These are phyloP conservation scores for Mandrillus leucophaeus DNA, from an alignment of 2,113 vertebrate genomes.

Conservation along the genomic window DNA sequence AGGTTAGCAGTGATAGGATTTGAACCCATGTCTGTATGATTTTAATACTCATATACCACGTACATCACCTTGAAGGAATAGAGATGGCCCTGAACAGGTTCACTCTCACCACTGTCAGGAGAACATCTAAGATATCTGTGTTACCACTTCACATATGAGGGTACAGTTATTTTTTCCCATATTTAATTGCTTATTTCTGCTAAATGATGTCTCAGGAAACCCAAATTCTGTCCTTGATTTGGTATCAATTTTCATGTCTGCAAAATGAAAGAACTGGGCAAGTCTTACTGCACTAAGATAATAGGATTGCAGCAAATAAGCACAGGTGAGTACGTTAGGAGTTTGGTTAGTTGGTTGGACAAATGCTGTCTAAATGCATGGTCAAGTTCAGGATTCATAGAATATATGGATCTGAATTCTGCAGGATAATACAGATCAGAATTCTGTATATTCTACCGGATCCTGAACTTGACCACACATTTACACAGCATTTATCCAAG, in stretches of 20 bases:
- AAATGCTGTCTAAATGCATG: not conserved
- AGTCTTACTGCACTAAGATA: not conserved
- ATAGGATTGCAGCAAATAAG: not conserved
- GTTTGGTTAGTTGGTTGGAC: not conserved
- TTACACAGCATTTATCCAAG: no score
- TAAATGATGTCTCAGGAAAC: not conserved
- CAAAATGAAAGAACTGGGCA: not conserved
- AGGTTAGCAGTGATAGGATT: not conserved
- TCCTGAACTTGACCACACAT: no score
- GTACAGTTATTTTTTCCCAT: not conserved
- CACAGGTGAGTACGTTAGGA: not conserved
- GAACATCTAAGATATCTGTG: not conserved
- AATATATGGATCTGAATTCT: not conserved
- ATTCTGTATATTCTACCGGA: no score
- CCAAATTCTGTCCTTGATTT: not conserved
- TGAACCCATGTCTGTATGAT: not conserved
- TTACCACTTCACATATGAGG: not conserved
- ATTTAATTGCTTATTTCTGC: not conserved
- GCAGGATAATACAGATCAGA: no score
- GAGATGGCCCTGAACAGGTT: not conserved
- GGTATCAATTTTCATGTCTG: not conserved
- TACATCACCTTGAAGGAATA: not conserved
- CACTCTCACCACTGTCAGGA: rapidly evolving
- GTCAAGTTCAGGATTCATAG: not conserved
- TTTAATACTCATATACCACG: no score